These are phyloP conservation scores for Benthosema pterotum DNA, from an alignment of 2,797 vertebrate genomes.

Conservation along the genomic window DNA sequence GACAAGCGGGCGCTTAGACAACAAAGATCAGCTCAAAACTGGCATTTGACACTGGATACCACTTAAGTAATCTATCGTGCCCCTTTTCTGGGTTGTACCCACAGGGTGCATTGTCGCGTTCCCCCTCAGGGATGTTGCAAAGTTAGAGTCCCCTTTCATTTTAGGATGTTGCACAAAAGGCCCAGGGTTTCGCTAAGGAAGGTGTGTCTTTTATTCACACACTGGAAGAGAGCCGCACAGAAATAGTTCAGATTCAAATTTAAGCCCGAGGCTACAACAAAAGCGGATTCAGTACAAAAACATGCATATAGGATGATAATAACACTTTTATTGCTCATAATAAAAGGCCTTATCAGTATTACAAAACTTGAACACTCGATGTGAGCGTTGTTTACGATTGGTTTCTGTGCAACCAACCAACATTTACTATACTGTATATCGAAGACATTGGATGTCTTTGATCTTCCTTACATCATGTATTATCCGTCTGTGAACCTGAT, in stretches of 20 bases:
- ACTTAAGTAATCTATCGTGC: conserved; percentile 58
- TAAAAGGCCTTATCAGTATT: conserved; percentile 28
- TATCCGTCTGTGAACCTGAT: not conserved
- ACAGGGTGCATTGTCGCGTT: conserved; percentile 49
- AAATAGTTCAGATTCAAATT: conserved; percentile 53
- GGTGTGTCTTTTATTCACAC: conserved; percentile 65
- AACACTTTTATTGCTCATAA: conserved; percentile 44
- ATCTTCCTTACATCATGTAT: not conserved
- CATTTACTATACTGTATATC: not conserved
- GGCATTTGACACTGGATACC: conserved; percentile 70
- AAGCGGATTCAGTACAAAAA: conserved; percentile 54
- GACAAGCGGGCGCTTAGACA: conserved; percentile 53
- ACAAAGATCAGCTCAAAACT: conserved; percentile 66
- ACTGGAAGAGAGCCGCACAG: conserved; percentile 50
- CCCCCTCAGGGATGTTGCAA: conserved; percentile 46
- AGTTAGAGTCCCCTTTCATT: conserved; percentile 45
- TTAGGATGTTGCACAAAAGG: conserved; percentile 61
- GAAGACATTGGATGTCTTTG: conserved; percentile 10
- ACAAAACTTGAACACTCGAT: not conserved
- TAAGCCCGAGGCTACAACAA: conserved; percentile 56
- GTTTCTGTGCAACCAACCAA: not conserved
- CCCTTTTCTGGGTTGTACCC: conserved; percentile 47
- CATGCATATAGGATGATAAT: conserved; percentile 24
- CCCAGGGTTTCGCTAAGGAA: conserved; percentile 51
- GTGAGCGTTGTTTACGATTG: conserved; percentile 18